phyloP scores from a whole-genome alignment of 1,140 invertebrate species.

The Gryllus bimaculatus region DNA sequence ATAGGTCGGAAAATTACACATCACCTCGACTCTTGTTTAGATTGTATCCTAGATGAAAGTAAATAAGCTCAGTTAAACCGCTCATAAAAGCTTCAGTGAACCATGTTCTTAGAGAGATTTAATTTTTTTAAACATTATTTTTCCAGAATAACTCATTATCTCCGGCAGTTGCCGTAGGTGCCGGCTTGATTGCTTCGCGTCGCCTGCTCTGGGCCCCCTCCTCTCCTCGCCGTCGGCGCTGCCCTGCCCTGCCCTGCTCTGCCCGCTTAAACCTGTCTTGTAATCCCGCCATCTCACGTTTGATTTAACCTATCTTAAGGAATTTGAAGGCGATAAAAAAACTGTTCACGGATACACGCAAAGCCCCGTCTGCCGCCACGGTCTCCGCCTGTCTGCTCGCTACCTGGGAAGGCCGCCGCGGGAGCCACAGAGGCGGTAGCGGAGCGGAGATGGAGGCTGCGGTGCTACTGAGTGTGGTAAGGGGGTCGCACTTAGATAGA shows the following conservation, averaged over 20 bases:
- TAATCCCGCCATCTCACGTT: slow-evolving; percentile 3
- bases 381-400: neutral
- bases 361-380: neutral
- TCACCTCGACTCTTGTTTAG: neutral
- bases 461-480: too few relatives aligned
- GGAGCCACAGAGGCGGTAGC: too few relatives aligned
- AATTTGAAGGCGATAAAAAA: neutral
- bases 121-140: neutral
- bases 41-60: slow-evolving; percentile 5
- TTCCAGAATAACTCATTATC: neutral
- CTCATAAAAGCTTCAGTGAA: neutral
- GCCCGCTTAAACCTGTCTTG: neutral
- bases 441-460: neutral
- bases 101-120: neutral
- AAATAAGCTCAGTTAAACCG: neutral
- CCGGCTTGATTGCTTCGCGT: neutral
- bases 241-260: neutral
- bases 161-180: neutral
- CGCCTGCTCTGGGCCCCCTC: too few relatives aligned
- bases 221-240: too few relatives aligned
- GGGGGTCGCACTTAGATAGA: too few relatives aligned
- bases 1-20: neutral
- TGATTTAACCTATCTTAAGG: slow-evolving; percentile 5
- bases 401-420: neutral
- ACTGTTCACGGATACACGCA: slow-evolving; percentile 3